A percentile compares a stretch with the other conserved stretches of the same genome.
phyloP scores from a whole-genome alignment of 1,140 invertebrate genomes.

The Drosophila subobscura region DNA sequence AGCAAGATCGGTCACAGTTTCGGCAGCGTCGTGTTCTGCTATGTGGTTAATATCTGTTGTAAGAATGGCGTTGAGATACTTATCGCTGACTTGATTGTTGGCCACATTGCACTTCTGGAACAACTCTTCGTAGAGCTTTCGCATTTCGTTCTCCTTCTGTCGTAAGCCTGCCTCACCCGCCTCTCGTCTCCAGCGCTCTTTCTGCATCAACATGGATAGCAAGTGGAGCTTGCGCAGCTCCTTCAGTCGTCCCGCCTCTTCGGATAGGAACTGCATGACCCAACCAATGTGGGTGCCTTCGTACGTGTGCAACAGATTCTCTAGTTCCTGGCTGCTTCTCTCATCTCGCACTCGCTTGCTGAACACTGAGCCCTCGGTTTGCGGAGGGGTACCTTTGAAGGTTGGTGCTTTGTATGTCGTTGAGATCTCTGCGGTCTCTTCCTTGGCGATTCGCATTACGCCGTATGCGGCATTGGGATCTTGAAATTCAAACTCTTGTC shows the following conservation, averaged over 20 bases:
- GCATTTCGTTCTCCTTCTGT: conserved; percentile 87
- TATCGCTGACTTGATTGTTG: conserved; percentile 86
- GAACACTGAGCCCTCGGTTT: background rate
- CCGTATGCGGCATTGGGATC: background rate
- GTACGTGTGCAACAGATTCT: conserved; percentile 58
- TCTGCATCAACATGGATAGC: conserved; percentile 87
- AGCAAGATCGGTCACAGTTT: conserved; percentile 85
- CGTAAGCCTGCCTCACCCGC: conserved; percentile 87
- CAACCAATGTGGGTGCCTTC: conserved; percentile 72
- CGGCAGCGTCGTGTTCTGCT: conserved; percentile 85
- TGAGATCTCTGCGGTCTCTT: background rate
- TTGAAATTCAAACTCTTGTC: conserved; percentile 14
- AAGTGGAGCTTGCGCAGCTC: conserved; percentile 89
- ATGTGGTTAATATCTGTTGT: conserved; percentile 86
- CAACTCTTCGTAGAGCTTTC: conserved; percentile 88
- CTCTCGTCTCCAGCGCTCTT: conserved; percentile 87
- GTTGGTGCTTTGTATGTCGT: too few species aligned
- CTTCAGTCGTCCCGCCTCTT: conserved; percentile 88
- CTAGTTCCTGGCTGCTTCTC: conserved; percentile 50
- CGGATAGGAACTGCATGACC: conserved; percentile 82
- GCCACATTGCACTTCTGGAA: conserved; percentile 84
- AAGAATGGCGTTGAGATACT: conserved; percentile 88
- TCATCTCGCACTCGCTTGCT: conserved; percentile 22
- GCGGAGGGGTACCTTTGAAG: too few species aligned
- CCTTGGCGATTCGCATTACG: background rate